These are phyloP conservation scores for Salvelinus sp. DNA, from an alignment of 2,113 vertebrate species.

Conservation along the genomic window DNA sequence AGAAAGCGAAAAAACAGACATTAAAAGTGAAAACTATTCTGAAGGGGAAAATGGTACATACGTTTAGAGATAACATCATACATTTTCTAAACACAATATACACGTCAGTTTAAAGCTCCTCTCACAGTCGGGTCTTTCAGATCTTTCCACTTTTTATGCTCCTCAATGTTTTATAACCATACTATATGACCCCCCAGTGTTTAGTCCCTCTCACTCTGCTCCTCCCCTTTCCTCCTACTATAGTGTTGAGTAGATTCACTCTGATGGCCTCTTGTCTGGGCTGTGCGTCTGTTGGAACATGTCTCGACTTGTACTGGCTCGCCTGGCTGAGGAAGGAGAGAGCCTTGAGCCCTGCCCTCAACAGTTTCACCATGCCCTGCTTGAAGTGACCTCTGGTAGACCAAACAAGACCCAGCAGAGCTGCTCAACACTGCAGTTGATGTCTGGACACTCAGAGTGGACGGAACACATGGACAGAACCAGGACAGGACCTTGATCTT, in stretches of 20 bases:
- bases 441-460: background rate
- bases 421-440: background rate
- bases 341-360: conserved; percentile 34
- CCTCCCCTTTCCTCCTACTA: conserved; percentile 38
- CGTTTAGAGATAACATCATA: background rate
- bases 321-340: conserved; percentile 19
- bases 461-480: background rate
- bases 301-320: conserved; percentile 74
- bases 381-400: background rate
- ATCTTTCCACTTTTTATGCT: background rate
- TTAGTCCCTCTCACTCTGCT: background rate
- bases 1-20: background rate
- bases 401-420: conserved; percentile 10
- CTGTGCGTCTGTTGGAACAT: conserved; percentile 70
- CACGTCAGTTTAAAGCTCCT: background rate
- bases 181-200: background rate
- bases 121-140: too few species aligned
- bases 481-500: background rate
- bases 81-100: background rate
- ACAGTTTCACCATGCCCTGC: background rate
- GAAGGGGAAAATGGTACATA: background rate
- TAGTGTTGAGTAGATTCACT: conserved; percentile 49
- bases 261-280: conserved; percentile 43
- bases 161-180: too few species aligned
- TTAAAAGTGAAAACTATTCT: background rate